Base-by-base conservation (phyloP, 2,888 invertebrate genomes). In the Dolichomitus sp. region DNA sequence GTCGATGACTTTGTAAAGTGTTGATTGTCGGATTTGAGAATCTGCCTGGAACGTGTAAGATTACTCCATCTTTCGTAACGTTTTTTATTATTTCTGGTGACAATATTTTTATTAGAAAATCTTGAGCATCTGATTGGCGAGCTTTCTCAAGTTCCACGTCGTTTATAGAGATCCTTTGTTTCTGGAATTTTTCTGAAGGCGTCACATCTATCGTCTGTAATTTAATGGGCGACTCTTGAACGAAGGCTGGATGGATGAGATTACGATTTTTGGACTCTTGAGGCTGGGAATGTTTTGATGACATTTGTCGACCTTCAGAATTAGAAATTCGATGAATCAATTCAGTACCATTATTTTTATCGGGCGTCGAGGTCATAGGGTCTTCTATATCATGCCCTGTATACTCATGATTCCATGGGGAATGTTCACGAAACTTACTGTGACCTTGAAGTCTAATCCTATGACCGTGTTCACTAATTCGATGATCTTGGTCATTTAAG, bases 21-120 rank as follows among this genome's bases (percentile, higher is more conserved):
- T 27, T 7, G 5, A 9, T 11, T 0, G 61, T n/a, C 37, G 59
- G 40, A 50, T 7, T 42, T 17, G 74, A 72, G 4, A 17, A 52
- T 19, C 48, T 65, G 17, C 30, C 68, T 7, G 81, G 79, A 45
- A 85, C 42, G 70, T 50, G 81, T 0, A 84, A 81, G 23, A 86
- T 69, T 9, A 78, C 75, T 11, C 86, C 86, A 30, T 84, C 80
- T 9, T 65, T 80, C 1, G 80, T 81, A 1, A 86, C 72, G 23
- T 86, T 84, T 17, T 45, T 74, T 45, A 86, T 76, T 5, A 83
- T 52, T 19, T 78, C 84, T 0, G 83, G 81, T 23, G 84, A 66
- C 65, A 86, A 69, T 7, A 86, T 42, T 77, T 77, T 86, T 0
- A 80, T 65, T 19, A 86, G 69, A 50, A 86, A 68, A n/a, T 86